A percentile compares a stretch with the other conserved stretches of the same genome.
These are phyloP conservation scores for Ceratothoa steindachneri DNA, from an alignment of 2,888 invertebrate genomes.

Conservation along the genomic window DNA sequence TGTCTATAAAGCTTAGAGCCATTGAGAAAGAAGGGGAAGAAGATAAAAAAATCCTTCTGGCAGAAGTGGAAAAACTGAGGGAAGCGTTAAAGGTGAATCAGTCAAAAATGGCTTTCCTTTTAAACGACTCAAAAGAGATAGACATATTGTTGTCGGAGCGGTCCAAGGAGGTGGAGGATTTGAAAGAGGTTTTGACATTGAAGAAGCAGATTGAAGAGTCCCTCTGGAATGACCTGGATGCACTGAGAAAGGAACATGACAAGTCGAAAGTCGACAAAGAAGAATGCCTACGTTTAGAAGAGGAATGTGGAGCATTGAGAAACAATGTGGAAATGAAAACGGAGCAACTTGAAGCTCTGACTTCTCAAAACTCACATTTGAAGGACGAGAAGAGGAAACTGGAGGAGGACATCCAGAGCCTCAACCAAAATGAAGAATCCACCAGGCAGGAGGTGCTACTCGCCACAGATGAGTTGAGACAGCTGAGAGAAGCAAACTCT, in stretches of 20 bases:
- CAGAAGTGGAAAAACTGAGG: not conserved
- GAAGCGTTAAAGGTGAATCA: not conserved
- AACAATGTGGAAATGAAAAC: not conserved
- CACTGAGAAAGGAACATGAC: not conserved
- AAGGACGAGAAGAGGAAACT: no score
- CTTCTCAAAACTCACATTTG: no score
- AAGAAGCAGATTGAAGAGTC: not conserved
- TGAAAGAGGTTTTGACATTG: not conserved
- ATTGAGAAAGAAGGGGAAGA: not conserved
- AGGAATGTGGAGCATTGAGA: no score
- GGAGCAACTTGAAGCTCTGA: not conserved
- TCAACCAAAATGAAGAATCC: no score
- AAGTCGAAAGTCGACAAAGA: not conserved
- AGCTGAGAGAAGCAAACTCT: no score
- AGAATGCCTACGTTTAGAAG: no score
- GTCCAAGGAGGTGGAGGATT: not conserved
- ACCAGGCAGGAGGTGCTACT: no score
- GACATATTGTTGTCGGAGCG: not conserved
- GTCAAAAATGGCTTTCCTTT: not conserved
- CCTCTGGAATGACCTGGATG: not conserved
- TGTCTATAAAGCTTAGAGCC: not conserved
- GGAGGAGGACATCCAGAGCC: not conserved
- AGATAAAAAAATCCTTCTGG: not conserved
- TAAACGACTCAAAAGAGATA: not conserved
- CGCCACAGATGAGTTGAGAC: no score